Base-by-base conservation (phyloP, 2,888 invertebrate species). In the Aradus depressus region DNA sequence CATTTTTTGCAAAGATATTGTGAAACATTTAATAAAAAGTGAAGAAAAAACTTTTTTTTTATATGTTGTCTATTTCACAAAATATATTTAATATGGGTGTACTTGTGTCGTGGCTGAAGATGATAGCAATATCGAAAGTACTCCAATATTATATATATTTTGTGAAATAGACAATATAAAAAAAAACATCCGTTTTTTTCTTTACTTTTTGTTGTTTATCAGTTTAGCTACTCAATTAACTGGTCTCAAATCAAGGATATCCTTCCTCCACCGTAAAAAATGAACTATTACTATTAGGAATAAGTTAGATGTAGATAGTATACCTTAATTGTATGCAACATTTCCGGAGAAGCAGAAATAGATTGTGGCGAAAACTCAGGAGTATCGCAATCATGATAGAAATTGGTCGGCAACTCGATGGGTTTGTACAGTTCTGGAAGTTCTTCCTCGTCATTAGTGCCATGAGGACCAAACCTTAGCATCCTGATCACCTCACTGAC, bases 401-500 rank as follows among this genome's bases (percentile, higher is more conserved):
- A 47, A 38, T 47, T 10, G 25, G 22, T n/a, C 3, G 47, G 47
- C 6, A 47, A 14, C 1, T 14, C 18, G 21, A 31, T 26, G 22
- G 26, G 32, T 31, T 16, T 31, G 4, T 23, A n/a, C 1, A 28
- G 21, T n/a, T 25, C 26, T 5, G 23, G 22, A 5, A 23, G 42
- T 14, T 8, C n/a, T 23, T 49, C 32, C 4, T 26, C 39, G 2
- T 25, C 38, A 23, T 23, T 25, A 21, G 21, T 18, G 5, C 34
- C 50, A 12, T 52, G 43, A n/a, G 31, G 26, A 12, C 52, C 55
- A 50, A 39, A 49, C 34, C 39, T 49, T 12, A 55, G 31, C 26
- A 52, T 38, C 32, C 37, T 23, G 3, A 55, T 52, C 6, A 55
- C 52, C 38, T 52, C 21, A 41, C 41, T 28, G 19, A 51, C 47